Conservation (phyloP, 1,140 invertebrate genomes). For the Caerostris extrusa region DNA sequence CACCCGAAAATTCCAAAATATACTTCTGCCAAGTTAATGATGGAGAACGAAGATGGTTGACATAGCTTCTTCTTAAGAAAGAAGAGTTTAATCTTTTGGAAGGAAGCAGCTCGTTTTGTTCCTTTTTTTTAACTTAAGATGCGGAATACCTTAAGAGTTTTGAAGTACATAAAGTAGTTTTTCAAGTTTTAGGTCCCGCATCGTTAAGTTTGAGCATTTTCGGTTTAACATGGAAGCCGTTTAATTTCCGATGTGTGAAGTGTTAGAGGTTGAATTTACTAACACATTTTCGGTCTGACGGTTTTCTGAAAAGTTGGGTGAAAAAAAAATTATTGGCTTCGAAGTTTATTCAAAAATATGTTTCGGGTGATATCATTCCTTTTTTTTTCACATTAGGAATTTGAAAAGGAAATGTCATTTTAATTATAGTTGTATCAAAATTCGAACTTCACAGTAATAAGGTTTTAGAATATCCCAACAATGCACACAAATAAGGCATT, state of each 20-base stretch:
- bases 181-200: background rate
- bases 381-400: too few species aligned
- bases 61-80: background rate
- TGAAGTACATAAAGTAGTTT: constrained; percentile 31
- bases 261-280: background rate
- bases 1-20: background rate
- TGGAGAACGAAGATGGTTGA: constrained; percentile 14
- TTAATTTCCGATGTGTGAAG: constrained; percentile 21
- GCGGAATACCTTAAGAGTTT: background rate
- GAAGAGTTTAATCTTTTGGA: constrained; percentile 15
- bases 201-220: constrained; percentile 18
- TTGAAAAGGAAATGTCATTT: too few species aligned
- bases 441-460: too few species aligned
- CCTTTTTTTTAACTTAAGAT: background rate
- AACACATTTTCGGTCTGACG: background rate
- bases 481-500: too few species aligned
- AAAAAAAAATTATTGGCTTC: background rate
- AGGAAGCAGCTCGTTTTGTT: constrained; percentile 15
- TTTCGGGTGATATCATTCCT: too few species aligned
- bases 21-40: constrained; percentile 24
- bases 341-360: too few species aligned
- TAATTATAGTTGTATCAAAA: too few species aligned
- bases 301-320: background rate
- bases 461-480: too few species aligned
- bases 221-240: constrained; percentile 5